phyloP scores from a whole-genome alignment of 2,113 vertebrate species.

The Myiozetetes cayanensis region DNA sequence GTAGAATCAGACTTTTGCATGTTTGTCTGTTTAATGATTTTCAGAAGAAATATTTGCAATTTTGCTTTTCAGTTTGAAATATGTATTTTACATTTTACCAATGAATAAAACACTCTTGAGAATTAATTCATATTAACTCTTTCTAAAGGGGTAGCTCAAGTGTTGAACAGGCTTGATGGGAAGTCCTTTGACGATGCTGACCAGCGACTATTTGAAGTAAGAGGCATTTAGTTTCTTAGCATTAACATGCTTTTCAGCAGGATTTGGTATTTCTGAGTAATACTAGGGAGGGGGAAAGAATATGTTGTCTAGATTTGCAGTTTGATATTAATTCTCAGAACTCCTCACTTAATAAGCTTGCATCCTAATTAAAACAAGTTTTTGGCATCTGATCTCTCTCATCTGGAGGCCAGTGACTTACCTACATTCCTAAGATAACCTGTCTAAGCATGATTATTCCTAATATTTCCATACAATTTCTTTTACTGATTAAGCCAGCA shows the following conservation, averaged over 20 bases:
- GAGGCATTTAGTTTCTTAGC: neutral
- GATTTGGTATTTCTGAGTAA: neutral
- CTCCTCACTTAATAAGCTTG: neutral
- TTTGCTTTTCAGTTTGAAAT: constrained; percentile 22
- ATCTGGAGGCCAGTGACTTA: neutral
- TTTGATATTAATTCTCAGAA: neutral
- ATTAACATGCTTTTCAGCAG: neutral
- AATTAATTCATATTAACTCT: constrained; percentile 12
- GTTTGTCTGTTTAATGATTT: constrained; percentile 5
- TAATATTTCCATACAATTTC: neutral
- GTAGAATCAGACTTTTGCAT: neutral
- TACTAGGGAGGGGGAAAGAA: neutral
- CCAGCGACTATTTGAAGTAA: constrained; percentile 97
- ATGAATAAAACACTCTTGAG: neutral
- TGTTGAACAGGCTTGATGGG: constrained; percentile 94
- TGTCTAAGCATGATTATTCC: neutral
- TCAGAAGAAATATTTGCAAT: neutral
- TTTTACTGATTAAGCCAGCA: neutral
- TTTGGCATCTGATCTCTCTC: neutral
- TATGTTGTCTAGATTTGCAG: neutral
- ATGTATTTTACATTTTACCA: neutral
- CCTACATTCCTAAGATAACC: neutral
- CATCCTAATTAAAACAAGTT: neutral
- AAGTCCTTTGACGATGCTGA: constrained; percentile 96
- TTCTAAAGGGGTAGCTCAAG: constrained; percentile 92